Conservation (phyloP, 2,888 invertebrate species). For the Eristalis arbustorum region DNA sequence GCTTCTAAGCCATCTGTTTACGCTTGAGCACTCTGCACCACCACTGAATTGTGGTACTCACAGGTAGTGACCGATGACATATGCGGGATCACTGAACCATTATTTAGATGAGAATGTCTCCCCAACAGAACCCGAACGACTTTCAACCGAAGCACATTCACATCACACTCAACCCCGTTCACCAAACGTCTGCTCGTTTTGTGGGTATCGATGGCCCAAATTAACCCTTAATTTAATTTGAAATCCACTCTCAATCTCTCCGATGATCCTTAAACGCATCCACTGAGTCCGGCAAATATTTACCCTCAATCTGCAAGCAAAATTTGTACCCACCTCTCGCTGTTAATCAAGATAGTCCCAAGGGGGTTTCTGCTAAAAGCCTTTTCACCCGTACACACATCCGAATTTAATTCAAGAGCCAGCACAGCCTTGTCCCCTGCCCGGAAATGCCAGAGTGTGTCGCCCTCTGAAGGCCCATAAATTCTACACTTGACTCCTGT, state of each 20-base stretch:
- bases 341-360: constrained; percentile 24
- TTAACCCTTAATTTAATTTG: constrained; percentile 2
- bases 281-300: neutral
- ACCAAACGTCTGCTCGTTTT: neutral
- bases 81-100: too few species aligned
- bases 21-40: too few species aligned
- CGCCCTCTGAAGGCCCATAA: neutral
- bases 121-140: too few species aligned
- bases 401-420: constrained; percentile 19
- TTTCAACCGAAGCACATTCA: too few species aligned
- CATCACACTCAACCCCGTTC: too few species aligned
- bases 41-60: too few species aligned
- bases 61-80: too few species aligned
- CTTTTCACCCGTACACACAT: constrained; percentile 12
- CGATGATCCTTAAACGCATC: neutral
- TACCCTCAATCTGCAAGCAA: neutral
- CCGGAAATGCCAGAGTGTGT: neutral
- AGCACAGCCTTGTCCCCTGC: neutral
- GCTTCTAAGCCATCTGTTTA: too few species aligned
- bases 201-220: constrained; percentile 1
- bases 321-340: constrained; percentile 1
- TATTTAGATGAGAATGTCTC: too few species aligned
- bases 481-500: neutral
- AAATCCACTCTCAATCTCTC: neutral
- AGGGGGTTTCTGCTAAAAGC: constrained; percentile 1